phyloP scores from a whole-genome alignment of 1,140 invertebrate genomes.

The Apolygus lucorum region DNA sequence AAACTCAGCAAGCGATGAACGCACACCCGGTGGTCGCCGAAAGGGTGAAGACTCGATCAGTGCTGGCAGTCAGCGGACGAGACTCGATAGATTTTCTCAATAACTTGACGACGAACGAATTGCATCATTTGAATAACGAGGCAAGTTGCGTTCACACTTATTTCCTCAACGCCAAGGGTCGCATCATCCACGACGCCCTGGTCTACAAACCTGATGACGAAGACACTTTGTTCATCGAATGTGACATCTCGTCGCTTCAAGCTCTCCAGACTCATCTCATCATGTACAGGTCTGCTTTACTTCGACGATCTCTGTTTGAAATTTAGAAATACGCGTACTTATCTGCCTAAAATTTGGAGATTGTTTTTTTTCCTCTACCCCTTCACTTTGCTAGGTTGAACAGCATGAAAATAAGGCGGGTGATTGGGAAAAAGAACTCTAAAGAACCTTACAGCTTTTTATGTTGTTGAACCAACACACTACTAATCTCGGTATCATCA shows the following conservation, averaged over 20 bases:
- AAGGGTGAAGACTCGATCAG: slow-evolving; percentile 40
- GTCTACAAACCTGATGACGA: slow-evolving; percentile 56
- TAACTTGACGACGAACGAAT: slow-evolving; percentile 79
- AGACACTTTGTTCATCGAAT: slow-evolving; percentile 63
- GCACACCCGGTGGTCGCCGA: slow-evolving; percentile 33
- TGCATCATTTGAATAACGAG: slow-evolving; percentile 56
- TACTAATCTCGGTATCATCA: too few relatives aligned
- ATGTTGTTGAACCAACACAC: too few relatives aligned
- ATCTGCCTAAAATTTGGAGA: too few relatives aligned
- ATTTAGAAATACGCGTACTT: too few relatives aligned
- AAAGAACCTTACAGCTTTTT: too few relatives aligned
- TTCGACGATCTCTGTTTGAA: too few relatives aligned
- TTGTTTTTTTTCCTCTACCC: too few relatives aligned
- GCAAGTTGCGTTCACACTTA: slow-evolving; percentile 61
- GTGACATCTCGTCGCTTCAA: slow-evolving; percentile 52
- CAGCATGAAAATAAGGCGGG: too few relatives aligned
- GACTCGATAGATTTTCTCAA: slow-evolving; percentile 63
- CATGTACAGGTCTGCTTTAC: slow-evolving; percentile 67
- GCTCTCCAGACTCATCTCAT: slow-evolving; percentile 64
- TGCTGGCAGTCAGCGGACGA: slow-evolving; percentile 51
- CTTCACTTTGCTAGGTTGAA: too few relatives aligned
- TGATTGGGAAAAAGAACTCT: too few relatives aligned
- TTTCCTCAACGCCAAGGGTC: slow-evolving; percentile 72
- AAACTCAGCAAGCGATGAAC: not conserved
- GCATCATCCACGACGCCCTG: slow-evolving; percentile 76